Conservation (phyloP, 2,113 vertebrate species). For the Otis tarda region DNA sequence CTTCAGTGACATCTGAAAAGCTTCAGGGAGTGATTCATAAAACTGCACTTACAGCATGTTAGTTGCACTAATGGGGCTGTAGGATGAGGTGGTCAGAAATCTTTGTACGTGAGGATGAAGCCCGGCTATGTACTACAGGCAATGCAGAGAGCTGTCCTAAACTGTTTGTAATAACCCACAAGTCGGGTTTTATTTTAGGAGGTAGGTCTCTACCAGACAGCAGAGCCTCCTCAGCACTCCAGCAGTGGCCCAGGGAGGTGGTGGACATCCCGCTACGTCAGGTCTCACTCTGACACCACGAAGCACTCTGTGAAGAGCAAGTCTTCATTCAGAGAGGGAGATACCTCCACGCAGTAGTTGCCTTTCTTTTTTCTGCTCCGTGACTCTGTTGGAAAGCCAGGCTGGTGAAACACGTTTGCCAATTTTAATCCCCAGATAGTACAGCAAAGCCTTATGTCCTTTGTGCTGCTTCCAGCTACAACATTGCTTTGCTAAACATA, state of each 20-base stretch:
- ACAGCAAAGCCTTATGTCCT: background rate
- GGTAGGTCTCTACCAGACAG: background rate
- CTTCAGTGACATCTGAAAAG: background rate
- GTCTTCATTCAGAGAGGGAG: background rate
- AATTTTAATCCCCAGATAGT: background rate
- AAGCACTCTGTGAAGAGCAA: background rate
- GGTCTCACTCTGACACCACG: background rate
- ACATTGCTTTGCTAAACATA: slow-evolving; percentile 38
- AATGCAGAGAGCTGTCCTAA: background rate
- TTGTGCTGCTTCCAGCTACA: slow-evolving; percentile 41
- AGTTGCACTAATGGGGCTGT: background rate
- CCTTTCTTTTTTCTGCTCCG: background rate
- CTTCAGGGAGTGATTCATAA: background rate
- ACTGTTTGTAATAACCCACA: background rate
- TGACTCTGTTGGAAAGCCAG: background rate
- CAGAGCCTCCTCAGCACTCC: background rate
- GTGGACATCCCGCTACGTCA: background rate
- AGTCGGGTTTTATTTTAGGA: background rate
- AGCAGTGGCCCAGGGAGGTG: background rate
- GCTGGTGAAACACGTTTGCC: background rate
- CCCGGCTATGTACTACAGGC: background rate
- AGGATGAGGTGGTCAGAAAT: background rate
- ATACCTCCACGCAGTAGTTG: background rate
- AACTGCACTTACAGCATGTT: background rate
- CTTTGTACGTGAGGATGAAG: background rate